Evolutionary conservation across 1,140 invertebrate genomes (phyloP), one percentile per base, ranked within the genome.

Genomic region (Agrypnia vestita): DNA sequence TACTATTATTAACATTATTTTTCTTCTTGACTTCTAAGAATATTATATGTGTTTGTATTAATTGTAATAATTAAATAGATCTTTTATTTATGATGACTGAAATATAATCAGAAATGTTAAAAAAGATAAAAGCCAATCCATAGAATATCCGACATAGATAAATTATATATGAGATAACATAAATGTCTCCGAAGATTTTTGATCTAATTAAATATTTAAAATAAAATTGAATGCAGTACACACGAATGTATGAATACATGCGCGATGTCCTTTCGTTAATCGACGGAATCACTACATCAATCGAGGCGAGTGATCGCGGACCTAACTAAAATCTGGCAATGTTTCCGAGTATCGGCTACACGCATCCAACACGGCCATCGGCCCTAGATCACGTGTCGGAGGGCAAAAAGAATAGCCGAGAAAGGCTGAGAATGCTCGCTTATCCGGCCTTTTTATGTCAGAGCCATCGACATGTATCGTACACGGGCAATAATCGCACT

Each of bases 401-500:
- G 67, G 62, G 49, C 71, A 74, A 56, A 74, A 74, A 74, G 71
- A 74, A 56, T 15, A 21, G 35, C 25, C 21, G 71, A 56, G 53
- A 74, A 74, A 44, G 51, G 71, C 10, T 19, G 61, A 25, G n/a
- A 35, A 35, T 64, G 35, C 35, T 71, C 67, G 51, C 71, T 74
- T 74, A 74, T 74, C 71, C 56, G 51, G 51, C 51, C 51, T 74
- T 74, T 74, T 74, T 74, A 74, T 74, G 71, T 74, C 53, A n/a
- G 51, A 74, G 71, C 53, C 71, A 74, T 74, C 71, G 71, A 74
- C 71, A 74, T 74, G 71, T 74, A 74, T 74, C 71, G 71, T 59
- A 79, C 77, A 79, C 77, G 77, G 69, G 67, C 77, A 79, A 79
- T 79, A 79, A 79, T 79, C 77, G 47, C 43, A 73, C 69, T 56